Evolutionary conservation across 2,888 invertebrate genomes (phyloP).

Genomic region (Caenorhabditis sp.): DNA sequence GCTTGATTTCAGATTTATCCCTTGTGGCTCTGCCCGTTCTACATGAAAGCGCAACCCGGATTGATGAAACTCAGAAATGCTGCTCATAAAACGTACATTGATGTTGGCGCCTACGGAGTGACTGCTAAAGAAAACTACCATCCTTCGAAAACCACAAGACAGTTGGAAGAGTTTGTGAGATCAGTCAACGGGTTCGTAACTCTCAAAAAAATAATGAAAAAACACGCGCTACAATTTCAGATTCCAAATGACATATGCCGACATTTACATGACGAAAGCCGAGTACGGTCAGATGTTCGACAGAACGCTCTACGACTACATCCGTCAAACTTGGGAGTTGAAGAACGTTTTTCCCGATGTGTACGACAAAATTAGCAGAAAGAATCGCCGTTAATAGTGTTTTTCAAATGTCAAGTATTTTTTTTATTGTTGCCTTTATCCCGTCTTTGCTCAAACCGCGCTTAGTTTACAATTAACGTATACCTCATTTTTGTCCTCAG

Average conservation of each 20-base stretch:
- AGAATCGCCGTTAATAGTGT: conserved; percentile 72
- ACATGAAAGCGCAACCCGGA: conserved; percentile 84
- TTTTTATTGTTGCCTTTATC: not conserved
- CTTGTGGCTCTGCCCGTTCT: conserved; percentile 89
- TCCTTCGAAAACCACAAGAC: conserved; percentile 84
- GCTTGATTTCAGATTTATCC: conserved; percentile 83
- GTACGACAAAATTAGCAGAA: conserved; percentile 84
- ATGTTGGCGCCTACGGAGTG: conserved; percentile 86
- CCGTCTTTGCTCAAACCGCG: too few species aligned
- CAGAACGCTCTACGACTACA: conserved; percentile 84
- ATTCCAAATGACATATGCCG: conserved; percentile 90
- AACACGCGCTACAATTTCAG: conserved; percentile 78
- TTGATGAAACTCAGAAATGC: conserved; percentile 83
- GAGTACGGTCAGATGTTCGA: conserved; percentile 89
- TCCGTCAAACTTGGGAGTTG: conserved; percentile 82
- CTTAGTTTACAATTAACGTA: too few species aligned
- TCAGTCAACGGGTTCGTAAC: conserved; percentile 82
- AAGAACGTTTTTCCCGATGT: conserved; percentile 87
- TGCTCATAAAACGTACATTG: conserved; percentile 85
- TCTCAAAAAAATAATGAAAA: not conserved
- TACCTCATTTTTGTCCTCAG: too few species aligned
- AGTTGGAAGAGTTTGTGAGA: conserved; percentile 85
- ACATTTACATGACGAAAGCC: conserved; percentile 85
- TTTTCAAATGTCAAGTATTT: not conserved
- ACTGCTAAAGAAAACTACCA: conserved; percentile 83